A percentile compares a stretch with the other conserved stretches of the same genome.
Evolutionary conservation across 2,113 vertebrate species (phyloP).

Genomic region (Etia nguti): DNA sequence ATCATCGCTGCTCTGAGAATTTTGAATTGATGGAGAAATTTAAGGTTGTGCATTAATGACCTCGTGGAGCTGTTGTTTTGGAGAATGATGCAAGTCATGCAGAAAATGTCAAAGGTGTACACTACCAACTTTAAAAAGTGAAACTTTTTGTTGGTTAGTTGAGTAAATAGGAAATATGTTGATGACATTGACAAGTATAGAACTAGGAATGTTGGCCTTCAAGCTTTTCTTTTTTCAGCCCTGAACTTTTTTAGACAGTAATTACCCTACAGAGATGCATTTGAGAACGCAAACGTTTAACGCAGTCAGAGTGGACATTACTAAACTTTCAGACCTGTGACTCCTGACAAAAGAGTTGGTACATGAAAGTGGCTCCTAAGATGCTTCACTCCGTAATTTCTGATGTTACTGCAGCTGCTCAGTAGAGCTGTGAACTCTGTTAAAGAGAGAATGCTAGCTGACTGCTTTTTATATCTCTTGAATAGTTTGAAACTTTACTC

Average conservation of each 20-base stretch:
- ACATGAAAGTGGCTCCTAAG: neutral
- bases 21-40: neutral
- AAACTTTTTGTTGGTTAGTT: neutral
- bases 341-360: neutral
- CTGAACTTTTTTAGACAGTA: neutral
- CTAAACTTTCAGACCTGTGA: neutral
- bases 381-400: neutral
- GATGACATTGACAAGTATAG: neutral
- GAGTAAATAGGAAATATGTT: neutral
- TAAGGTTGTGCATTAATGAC: neutral
- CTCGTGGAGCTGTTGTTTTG: neutral
- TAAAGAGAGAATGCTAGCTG: neutral
- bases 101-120: neutral
- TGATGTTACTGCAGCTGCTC: neutral
- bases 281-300: neutral
- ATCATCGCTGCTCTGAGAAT: neutral
- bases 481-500: neutral
- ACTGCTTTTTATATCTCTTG: neutral
- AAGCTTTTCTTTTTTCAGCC: neutral
- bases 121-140: neutral
- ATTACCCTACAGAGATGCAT: neutral
- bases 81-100: neutral
- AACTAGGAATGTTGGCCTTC: neutral
- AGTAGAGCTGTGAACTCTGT: neutral
- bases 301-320: neutral